A percentile compares a stretch with the other conserved stretches of the same genome.
Conservation (phyloP, 2,113 vertebrate genomes). For the Centropus bengalensis region DNA sequence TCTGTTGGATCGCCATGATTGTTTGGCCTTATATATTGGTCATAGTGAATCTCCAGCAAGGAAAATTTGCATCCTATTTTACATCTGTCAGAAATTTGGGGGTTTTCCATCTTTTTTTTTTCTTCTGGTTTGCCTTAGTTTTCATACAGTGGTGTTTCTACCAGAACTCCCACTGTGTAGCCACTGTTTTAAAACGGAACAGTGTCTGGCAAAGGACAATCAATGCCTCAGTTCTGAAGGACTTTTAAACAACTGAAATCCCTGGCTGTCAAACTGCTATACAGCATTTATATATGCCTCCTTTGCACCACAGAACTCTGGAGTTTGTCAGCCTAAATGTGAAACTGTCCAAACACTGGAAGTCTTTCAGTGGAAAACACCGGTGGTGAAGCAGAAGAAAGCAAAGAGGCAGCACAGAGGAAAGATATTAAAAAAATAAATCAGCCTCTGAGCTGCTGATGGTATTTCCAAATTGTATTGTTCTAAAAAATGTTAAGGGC, state of each 20-base stretch:
- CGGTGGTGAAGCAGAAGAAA: neutral
- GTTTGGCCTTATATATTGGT: neutral
- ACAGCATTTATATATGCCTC: neutral
- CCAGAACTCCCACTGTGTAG: neutral
- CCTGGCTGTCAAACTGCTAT: neutral
- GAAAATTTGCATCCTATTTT: neutral
- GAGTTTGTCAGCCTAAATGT: neutral
- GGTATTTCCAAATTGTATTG: neutral
- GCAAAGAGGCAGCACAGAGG: neutral
- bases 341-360: neutral
- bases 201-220: neutral
- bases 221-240: neutral
- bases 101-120: neutral
- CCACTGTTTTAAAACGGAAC: neutral
- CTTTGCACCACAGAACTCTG: neutral
- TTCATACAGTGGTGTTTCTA: neutral
- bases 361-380: neutral
- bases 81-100: neutral
- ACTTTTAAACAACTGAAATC: neutral
- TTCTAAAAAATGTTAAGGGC: neutral
- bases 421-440: neutral
- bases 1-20: accelerated
- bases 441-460: neutral
- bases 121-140: neutral
- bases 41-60: neutral